These are phyloP conservation scores for Clavelina lepadiformis DNA, from an alignment of 23 tunicate genomes.

Conservation along the genomic window DNA sequence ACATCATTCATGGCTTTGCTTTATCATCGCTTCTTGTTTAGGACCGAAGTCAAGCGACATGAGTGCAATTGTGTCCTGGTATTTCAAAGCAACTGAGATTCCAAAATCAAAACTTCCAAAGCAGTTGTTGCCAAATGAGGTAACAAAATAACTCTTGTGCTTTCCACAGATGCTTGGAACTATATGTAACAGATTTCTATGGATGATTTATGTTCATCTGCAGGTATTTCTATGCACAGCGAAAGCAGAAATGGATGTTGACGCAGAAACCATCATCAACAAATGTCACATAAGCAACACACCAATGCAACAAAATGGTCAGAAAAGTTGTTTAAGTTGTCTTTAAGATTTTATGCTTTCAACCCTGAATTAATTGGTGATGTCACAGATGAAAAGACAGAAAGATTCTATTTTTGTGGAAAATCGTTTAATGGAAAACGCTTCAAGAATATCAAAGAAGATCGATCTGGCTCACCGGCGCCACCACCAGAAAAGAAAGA, in stretches of 20 bases:
- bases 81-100: slow-evolving; percentile 35
- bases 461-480: not conserved
- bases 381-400: too few species aligned
- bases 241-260: slow-evolving; percentile 20
- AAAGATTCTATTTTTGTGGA: slow-evolving; percentile 15
- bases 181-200: not conserved
- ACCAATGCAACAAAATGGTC: too few species aligned
- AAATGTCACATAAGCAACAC: slow-evolving; percentile 14
- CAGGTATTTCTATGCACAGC: slow-evolving; percentile 46
- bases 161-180: not conserved
- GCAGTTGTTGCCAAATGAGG: slow-evolving; percentile 26
- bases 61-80: slow-evolving; percentile 55
- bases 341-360: too few species aligned
- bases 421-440: slow-evolving; percentile 17
- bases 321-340: not conserved
- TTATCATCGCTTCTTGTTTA: not conserved
- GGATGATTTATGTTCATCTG: not conserved
- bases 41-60: slow-evolving; percentile 4
- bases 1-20: not conserved
- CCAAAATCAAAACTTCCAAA: slow-evolving; percentile 24
- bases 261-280: slow-evolving; percentile 44
- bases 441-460: too few species aligned
- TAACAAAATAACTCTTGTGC: not conserved
- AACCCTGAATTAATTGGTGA: too few species aligned
- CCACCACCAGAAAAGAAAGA: not conserved